These are phyloP conservation scores for Thereva unica DNA, from an alignment of 2,888 invertebrate species.

Conservation along the genomic window DNA sequence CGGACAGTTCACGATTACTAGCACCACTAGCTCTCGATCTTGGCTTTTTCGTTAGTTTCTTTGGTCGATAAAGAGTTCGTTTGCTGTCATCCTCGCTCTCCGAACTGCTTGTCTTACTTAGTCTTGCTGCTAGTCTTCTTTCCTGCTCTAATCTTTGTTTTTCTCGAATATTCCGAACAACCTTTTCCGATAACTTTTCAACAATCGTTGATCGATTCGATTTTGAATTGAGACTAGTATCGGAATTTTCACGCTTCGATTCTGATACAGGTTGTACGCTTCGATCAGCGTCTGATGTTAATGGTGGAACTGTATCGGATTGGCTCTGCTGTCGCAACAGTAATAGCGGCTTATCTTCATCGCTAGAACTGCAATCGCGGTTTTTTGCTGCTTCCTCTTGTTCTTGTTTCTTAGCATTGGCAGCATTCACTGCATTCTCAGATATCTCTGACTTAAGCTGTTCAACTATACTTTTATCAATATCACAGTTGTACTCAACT, in stretches of 20 bases:
- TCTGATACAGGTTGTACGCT: background rate
- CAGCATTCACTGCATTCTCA: conserved; percentile 34
- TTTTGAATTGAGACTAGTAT: conserved; percentile 45
- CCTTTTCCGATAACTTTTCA: conserved; percentile 58
- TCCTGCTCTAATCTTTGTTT: conserved; percentile 53
- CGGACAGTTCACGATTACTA: conserved; percentile 22
- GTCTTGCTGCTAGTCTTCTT: conserved; percentile 52
- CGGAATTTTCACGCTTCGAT: conserved; percentile 38
- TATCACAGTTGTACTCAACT: conserved; percentile 58
- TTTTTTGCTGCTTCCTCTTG: background rate
- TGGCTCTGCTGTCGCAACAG: conserved; percentile 41
- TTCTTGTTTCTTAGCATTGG: conserved; percentile 10
- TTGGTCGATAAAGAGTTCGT: conserved; percentile 49
- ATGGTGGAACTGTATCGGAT: background rate
- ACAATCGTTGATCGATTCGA: conserved; percentile 45
- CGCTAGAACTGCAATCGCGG: conserved; percentile 41
- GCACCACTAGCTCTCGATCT: conserved; percentile 38
- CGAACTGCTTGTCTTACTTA: conserved; percentile 58
- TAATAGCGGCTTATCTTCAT: conserved; percentile 50
- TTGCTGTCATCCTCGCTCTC: conserved; percentile 58
- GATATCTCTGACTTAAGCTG: conserved; percentile 40
- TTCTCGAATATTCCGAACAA: conserved; percentile 58
- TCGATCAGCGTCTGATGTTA: conserved; percentile 3
- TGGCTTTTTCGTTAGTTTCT: conserved; percentile 47
- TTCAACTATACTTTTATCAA: conserved; percentile 53